Evolutionary conservation across 2,888 invertebrate genomes (phyloP).

Genomic region (Zhuqinia jingwanae): DNA sequence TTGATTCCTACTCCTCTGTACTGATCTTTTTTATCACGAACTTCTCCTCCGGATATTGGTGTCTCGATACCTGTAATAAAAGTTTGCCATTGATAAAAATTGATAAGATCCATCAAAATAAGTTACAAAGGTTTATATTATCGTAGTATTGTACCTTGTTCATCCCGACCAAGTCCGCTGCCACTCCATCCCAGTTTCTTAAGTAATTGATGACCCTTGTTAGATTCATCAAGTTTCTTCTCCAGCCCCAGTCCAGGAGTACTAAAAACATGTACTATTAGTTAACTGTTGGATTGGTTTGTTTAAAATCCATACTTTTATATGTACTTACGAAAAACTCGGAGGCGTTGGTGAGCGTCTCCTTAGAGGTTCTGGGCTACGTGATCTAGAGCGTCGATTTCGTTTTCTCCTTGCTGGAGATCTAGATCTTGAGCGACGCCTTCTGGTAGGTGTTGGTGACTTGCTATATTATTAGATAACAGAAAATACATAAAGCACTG

Average conservation of each 20-base stretch:
- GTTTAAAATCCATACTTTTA: not conserved
- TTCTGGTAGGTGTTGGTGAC: conserved; percentile 73
- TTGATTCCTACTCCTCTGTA: conserved; percentile 96
- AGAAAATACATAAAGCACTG: too few relatives aligned
- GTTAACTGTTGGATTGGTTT: too few relatives aligned
- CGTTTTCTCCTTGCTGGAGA: conserved; percentile 71
- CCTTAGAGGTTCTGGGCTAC: conserved; percentile 80
- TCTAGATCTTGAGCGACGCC: conserved; percentile 75
- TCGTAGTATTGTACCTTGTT: conserved; percentile 87
- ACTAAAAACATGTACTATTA: too few relatives aligned
- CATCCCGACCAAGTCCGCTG: conserved; percentile 94
- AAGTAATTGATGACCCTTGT: conserved; percentile 98
- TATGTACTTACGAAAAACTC: conserved; percentile 73
- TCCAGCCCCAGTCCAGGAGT: conserved; percentile 76
- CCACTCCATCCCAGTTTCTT: conserved; percentile 99
- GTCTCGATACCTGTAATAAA: conserved; percentile 77
- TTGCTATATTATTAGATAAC: too few relatives aligned
- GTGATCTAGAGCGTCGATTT: conserved; percentile 80
- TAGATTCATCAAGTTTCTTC: conserved; percentile 86
- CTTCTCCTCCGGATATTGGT: conserved; percentile 79
- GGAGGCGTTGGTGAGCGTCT: conserved; percentile 82
- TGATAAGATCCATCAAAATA: too few relatives aligned
- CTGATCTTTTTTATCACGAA: conserved; percentile 93
- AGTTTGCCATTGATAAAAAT: not conserved
- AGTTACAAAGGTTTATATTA: not conserved